These are phyloP conservation scores for Pissodes strobi DNA, from an alignment of 1,140 invertebrate species.

Conservation along the genomic window DNA sequence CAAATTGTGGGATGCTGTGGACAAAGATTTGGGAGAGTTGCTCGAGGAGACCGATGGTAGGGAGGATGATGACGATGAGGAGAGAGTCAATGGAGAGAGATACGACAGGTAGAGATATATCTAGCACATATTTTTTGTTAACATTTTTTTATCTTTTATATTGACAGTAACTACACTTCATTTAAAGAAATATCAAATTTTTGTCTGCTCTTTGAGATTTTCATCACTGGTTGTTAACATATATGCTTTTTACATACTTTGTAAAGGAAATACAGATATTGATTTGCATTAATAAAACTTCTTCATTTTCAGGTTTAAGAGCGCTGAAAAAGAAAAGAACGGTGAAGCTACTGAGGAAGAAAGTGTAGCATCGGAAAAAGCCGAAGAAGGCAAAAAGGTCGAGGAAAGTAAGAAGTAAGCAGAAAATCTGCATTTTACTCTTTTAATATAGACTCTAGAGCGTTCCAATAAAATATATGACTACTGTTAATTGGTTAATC, in stretches of 20 bases:
- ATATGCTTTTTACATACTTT: too few species aligned
- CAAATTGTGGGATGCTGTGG: constrained; percentile 74
- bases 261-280: too few species aligned
- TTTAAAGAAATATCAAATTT: not conserved
- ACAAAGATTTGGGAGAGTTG: constrained; percentile 74
- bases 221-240: too few species aligned
- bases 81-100: constrained; percentile 58
- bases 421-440: too few species aligned
- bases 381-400: constrained; percentile 6
- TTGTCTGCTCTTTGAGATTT: not conserved
- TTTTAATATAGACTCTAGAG: too few species aligned
- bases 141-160: not conserved
- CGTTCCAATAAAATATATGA: too few species aligned
- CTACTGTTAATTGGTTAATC: too few species aligned
- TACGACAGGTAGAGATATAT: constrained; percentile 55
- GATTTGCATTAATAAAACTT: too few species aligned
- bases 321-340: constrained; percentile 9
- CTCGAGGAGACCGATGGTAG: constrained; percentile 66
- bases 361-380: constrained; percentile 1
- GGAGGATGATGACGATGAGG: constrained; percentile 74
- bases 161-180: not conserved
- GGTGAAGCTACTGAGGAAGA: constrained; percentile 2
- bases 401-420: constrained; percentile 32
- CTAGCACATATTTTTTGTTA: not conserved
- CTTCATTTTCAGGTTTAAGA: constrained; percentile 14